Conservation (phyloP, 2,888 invertebrate species). For the Galerucella pusilla region DNA sequence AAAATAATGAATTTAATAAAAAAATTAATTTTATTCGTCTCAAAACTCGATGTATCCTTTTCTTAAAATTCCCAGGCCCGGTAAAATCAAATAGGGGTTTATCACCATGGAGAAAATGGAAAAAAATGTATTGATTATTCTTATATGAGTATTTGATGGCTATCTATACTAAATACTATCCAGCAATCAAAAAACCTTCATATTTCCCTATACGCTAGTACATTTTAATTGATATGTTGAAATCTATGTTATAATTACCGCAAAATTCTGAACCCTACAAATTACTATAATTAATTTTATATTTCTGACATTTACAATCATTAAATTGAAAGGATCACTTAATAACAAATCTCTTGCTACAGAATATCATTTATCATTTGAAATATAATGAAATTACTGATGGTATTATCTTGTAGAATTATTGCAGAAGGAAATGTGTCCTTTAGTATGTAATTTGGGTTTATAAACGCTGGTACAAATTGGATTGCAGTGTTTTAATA, state of each 20-base stretch:
- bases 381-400: not conserved
- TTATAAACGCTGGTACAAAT: not conserved
- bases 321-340: not conserved
- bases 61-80: too few species aligned
- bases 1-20: too few species aligned
- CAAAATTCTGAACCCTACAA: not conserved
- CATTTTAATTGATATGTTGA: not conserved
- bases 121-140: too few species aligned
- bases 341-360: not conserved
- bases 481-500: not conserved
- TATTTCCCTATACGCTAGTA: not conserved
- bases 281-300: not conserved
- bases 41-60: too few species aligned
- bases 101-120: too few species aligned
- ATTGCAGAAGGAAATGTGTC: not conserved
- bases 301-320: conserved; percentile 2
- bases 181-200: not conserved
- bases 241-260: not conserved
- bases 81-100: too few species aligned
- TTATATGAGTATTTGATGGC: too few species aligned
- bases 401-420: not conserved
- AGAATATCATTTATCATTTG: not conserved
- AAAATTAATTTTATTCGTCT: too few species aligned
- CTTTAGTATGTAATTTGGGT: not conserved
- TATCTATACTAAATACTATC: too few species aligned